Percentiles rank a stretch among this genome's conserved stretches.
phyloP scores from a whole-genome alignment of 2,113 vertebrate species.

The Ramphastos sulfuratus region DNA sequence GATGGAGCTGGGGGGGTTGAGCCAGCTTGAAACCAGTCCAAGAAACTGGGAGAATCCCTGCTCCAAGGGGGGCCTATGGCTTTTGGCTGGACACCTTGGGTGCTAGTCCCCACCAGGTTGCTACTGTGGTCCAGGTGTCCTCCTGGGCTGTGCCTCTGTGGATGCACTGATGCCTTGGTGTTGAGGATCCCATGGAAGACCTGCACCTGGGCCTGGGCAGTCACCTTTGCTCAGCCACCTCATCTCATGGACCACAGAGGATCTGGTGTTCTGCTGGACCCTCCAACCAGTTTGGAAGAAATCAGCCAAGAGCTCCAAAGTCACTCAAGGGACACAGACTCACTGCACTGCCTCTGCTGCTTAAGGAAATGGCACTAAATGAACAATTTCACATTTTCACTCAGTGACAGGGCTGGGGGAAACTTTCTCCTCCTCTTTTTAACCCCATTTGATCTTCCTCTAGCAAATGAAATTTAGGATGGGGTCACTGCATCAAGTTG shows the following conservation, averaged over 20 bases:
- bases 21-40: not conserved
- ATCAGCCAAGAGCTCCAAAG: not conserved
- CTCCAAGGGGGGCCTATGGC: accelerated
- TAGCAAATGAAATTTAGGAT: slow-evolving; percentile 32
- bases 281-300: not conserved
- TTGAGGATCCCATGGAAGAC: not conserved
- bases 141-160: not conserved
- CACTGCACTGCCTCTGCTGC: not conserved
- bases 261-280: not conserved
- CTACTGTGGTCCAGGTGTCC: accelerated
- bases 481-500: not conserved
- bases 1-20: not conserved
- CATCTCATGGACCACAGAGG: not conserved
- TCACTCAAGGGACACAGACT: not conserved
- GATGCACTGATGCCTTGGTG: not conserved
- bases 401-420: not conserved
- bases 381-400: not conserved
- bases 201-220: not conserved
- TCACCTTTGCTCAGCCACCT: not conserved
- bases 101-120: not conserved
- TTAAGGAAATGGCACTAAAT: not conserved
- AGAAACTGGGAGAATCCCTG: not conserved
- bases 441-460: not conserved
- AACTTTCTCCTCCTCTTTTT: slow-evolving; percentile 11
- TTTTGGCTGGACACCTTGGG: not conserved